Base-by-base conservation (phyloP, 2,888 invertebrate species). In the Empis livida region DNA sequence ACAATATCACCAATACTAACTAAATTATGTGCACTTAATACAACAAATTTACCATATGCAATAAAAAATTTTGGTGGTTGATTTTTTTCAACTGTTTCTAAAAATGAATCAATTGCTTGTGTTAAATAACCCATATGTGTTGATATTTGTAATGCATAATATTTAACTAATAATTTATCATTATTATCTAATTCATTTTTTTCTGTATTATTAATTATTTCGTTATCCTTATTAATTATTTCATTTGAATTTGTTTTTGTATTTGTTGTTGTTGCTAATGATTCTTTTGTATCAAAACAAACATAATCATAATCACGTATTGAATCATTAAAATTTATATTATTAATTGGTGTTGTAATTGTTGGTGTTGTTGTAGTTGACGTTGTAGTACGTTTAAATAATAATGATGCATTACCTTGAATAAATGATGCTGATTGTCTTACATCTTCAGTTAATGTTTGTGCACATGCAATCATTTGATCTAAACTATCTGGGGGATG, bases 1-100 rank as follows among this genome's bases (percentile, higher is more conserved):
- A 95, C 86, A 43, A 88, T 91, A 71, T 96, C 95, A 44, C 94
- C 94, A 51, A 94, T 93, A 63, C 88, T 85, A 16, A 96, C 90
- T 61, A 96, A 75, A 65, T 93, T 84, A 63, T 95, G 94, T 23
- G 93, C 94, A 64, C 89, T 89, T 43, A 96, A 75, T 32, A 95
- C 89, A 10, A 96, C 92, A 68, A 92, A 92, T 68, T 95, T 95
- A 45, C 91, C 89, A 64, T 93, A 89, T 13, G 91, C 90, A 45
- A 95, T 82, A 68, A 94, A 94, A 53, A 83, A 84, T 68, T 90
- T 89, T 0, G 96, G 95, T 37, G 93, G 92, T 64, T 93, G 90
- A 61, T 92, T 93, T 68, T 85, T 86, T 61, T 92, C 91, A 38
- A 96, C 87, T 6, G 91, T 88, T 58, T 85, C 79, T 42, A 95